Evolutionary conservation across 2,113 vertebrate genomes (phyloP), one percentile per base, ranked within the genome.

Genomic region (Mionectes macconnelli): DNA sequence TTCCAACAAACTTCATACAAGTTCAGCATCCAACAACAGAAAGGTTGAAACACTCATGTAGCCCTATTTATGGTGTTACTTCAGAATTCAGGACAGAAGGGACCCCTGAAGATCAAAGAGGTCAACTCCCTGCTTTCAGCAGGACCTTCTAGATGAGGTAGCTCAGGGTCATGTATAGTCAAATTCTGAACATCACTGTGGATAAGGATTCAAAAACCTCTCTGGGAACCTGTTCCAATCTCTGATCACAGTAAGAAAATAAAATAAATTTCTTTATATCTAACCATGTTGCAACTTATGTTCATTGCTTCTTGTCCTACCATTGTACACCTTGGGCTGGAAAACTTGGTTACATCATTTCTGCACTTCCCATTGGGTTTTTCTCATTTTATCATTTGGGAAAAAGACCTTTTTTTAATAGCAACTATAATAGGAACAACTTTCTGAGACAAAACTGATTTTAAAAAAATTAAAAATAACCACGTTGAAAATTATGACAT

Each of bases 121-220:
- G 4, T 50, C 35, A 92, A 39, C 10, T 70, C 25, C 12, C 10
- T 17, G 2, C 37, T 64, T 76, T 55, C 67, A 66, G 13, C 30
- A n/a, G 8, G 7, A 5, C 55, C 13, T 76, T 57, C 22, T 44
- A 80, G n/a, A 52, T 37, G 14, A 84, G 17, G 28, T 40, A 76
- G 33, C 33, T 47, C 17, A 7, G 13, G 9, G 3, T 2, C 2
- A 0, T 0, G 1, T 40, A n/a, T 1, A 60, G 40, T 27, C 37
- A 74, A 84, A 60, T 62, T 56, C 27, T 86, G 30, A 88, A 9
- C 24, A 39, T 42, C 1, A 1, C 10, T 8, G 27, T 11, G 16
- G 40, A 64, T 4, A 69, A 35, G 40, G 35, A 73, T 47, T 49
- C 11, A 49, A 45, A 78, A 60, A 30, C 4, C 6, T 52, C 21